Conservation (phyloP, 2,888 invertebrate species). For the Ophraella communa region DNA sequence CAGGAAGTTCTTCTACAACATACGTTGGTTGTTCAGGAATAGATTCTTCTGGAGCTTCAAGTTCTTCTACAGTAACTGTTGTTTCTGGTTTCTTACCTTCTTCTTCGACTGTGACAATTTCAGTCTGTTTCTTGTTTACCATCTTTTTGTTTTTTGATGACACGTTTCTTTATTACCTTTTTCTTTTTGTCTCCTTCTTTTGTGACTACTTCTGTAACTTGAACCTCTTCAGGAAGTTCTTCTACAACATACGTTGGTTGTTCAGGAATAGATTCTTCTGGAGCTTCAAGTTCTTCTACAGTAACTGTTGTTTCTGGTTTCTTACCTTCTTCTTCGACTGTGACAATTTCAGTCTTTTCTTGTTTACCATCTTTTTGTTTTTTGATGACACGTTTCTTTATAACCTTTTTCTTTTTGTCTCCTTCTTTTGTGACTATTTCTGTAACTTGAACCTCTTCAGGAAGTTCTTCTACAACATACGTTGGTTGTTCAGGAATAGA, state of each 20-base stretch:
- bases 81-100: conserved; percentile 42
- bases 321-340: conserved; percentile 47
- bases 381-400: conserved; percentile 45
- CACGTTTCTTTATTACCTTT: conserved; percentile 50
- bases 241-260: conserved; percentile 51
- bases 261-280: conserved; percentile 39
- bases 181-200: conserved; percentile 44
- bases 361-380: conserved; percentile 50
- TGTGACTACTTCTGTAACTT: conserved; percentile 43
- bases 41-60: conserved; percentile 45
- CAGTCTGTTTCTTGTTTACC: conserved; percentile 49
- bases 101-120: conserved; percentile 51
- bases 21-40: too few relatives aligned
- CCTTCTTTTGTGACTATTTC: conserved; percentile 52
- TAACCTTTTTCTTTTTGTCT: conserved; percentile 49
- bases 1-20: too few relatives aligned
- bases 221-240: conserved; percentile 46
- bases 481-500: conserved; percentile 43
- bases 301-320: conserved; percentile 48
- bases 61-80: conserved; percentile 39
- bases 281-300: conserved; percentile 43
- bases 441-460: conserved; percentile 44
- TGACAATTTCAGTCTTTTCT: conserved; percentile 56
- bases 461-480: conserved; percentile 35
- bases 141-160: conserved; percentile 56